These are phyloP conservation scores for Sylvilagus bachmani DNA, from an alignment of 2,113 vertebrate species.

Conservation along the genomic window DNA sequence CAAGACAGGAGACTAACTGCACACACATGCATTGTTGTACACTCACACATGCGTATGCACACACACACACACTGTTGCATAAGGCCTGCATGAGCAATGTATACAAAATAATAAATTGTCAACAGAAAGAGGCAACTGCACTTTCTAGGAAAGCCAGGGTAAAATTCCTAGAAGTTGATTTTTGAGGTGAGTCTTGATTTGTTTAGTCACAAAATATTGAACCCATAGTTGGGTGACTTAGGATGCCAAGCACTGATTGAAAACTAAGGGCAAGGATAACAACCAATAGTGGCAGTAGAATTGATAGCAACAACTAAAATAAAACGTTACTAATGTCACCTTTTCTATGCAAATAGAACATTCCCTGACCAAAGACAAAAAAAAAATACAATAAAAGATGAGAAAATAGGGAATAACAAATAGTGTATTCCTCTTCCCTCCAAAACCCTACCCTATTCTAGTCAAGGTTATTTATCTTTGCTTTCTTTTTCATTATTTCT, in stretches of 20 bases:
- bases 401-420: neutral
- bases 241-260: neutral
- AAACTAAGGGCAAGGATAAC: neutral
- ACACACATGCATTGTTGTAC: too few species aligned
- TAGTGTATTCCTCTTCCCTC: neutral
- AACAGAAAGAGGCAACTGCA: neutral
- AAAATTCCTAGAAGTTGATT: neutral
- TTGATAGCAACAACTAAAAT: neutral
- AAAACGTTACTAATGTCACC: neutral
- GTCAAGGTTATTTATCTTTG: neutral
- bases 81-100: neutral
- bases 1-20: neutral
- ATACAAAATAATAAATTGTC: neutral
- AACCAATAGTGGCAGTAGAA: neutral
- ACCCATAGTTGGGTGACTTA: neutral
- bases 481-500: neutral
- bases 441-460: neutral
- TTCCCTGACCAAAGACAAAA: neutral
- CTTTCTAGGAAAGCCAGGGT: neutral
- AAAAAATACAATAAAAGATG: neutral
- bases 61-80: neutral
- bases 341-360: neutral
- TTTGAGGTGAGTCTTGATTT: conserved; percentile 11
- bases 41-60: too few species aligned
- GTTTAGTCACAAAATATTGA: neutral